phyloP scores from a whole-genome alignment of 2,888 invertebrate species.

The Thecophora atra region DNA sequence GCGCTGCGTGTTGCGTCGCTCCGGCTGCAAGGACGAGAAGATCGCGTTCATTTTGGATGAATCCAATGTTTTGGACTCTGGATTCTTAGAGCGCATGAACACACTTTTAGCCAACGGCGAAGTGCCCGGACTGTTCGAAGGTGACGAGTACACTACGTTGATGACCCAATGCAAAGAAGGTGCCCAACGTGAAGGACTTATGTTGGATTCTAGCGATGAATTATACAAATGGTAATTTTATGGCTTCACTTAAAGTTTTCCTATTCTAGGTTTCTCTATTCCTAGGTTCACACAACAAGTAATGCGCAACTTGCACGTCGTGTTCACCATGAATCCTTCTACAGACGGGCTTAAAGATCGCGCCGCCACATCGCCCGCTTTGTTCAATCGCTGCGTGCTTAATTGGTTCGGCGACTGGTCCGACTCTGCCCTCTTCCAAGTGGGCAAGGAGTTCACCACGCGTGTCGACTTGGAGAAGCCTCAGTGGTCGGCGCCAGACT shows the following conservation, averaged over 20 bases:
- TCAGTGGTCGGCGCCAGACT: constrained; percentile 86
- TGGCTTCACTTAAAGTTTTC: not conserved
- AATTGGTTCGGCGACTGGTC: constrained; percentile 99
- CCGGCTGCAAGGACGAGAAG: constrained; percentile 96
- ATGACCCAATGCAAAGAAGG: constrained; percentile 99
- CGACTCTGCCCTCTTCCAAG: constrained; percentile 92
- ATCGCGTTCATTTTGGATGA: constrained; percentile 99
- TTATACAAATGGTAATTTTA: constrained; percentile 88
- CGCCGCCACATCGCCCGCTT: constrained; percentile 97
- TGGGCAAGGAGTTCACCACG: constrained; percentile 95
- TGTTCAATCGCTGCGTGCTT: constrained; percentile 98
- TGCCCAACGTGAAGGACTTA: constrained; percentile 95
- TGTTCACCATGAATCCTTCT: constrained; percentile 99
- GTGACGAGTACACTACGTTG: constrained; percentile 97
- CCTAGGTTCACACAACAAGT: constrained; percentile 91
- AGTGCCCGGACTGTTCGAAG: constrained; percentile 91
- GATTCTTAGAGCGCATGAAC: constrained; percentile 99
- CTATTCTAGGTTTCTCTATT: not conserved
- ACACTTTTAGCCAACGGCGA: constrained; percentile 98
- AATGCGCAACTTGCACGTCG: constrained; percentile 98
- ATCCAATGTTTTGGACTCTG: constrained; percentile 97
- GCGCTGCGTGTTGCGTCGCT: constrained; percentile 83
- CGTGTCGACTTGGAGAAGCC: constrained; percentile 93
- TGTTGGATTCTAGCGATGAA: constrained; percentile 98
- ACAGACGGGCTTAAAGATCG: constrained; percentile 98